Evolutionary conservation across 2,113 vertebrate genomes (phyloP), one percentile per base, ranked within the genome.

Genomic region (Microcebus murinus): DNA sequence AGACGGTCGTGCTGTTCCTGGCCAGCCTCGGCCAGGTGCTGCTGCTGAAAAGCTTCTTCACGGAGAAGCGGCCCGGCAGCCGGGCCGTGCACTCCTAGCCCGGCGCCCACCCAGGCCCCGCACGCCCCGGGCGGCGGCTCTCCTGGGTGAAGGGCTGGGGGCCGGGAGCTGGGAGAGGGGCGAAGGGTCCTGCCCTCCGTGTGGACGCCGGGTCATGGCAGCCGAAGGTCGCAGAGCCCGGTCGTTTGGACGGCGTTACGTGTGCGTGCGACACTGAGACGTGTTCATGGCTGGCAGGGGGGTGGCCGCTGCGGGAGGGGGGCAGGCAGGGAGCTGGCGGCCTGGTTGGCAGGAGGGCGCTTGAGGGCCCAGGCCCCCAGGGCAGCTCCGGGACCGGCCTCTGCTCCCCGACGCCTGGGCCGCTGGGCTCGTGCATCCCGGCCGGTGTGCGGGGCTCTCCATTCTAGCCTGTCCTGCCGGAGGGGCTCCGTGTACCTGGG

Each of bases 21-120:
- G 99, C 99, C 94, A 99, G 99, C 96, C 36, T 99, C 3, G 98
- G 99, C 93, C 99, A 99, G 95, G 99, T 99, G 91, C 29, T 99
- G 95, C 95, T 99, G 98, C 99, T 99, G 7, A 99, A 97, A 87
- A 99, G 99, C 98, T 99, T 99, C 98, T 99, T 99, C 97, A 98
- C 95, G 0, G 99, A 99, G 21, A 99, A 99, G 94, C 99, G 98
- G 92, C 89, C 98, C 0, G 8, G 95, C 50, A 93, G 98, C 0
- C 31, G 98, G 2, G 52, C 95, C 0, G 97, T 96, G 0, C 76
- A 95, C 95, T 99, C 99, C 94, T 99, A 99, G 96, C 39, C 1
- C 14, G 79, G 1, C 0, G 17, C 52, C 90, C 0, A 3, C 2
- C 7, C 1, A 23, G 4, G 87, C 45, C 55, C 48, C 34, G 20